Base-by-base conservation (phyloP, 2,797 vertebrate genomes). In the Hephaestus fuliginosus region DNA sequence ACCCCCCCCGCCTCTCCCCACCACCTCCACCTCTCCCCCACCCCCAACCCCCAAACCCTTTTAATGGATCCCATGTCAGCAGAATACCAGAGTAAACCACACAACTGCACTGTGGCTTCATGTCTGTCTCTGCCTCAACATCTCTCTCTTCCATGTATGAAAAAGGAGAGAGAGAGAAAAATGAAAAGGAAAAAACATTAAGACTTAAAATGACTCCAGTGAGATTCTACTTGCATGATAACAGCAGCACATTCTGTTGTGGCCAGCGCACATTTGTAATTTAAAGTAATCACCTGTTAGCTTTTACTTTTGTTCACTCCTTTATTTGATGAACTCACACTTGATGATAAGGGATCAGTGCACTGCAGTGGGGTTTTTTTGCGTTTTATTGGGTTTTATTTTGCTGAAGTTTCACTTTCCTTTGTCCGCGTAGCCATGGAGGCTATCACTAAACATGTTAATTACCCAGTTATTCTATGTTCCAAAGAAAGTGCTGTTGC, bases 61-160 rank as follows among this genome's bases (percentile, higher is more conserved):
- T 81, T 93, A 91, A 94, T 92, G 89, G 89, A 91, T 92, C 88
- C 91, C 86, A 87, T 93, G 91, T 94, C 92, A 93, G 92, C 91
- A 93, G 92, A 94, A 94, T 94, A 91, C 92, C 92, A 91, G 84
- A 89, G 89, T 83, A 91, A 93, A 93, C 92, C 93, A 71, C 92
- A 92, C 89, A 92, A 91, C 92, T 91, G 91, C 91, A 89, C 89
- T 91, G 92, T 90, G 89, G 92, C 88, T 91, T 88, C 74, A 64
- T 83, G 84, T 91, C 90, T 93, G 88, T 91, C 92, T 91, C 86
- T 88, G 85, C 85, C 75, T 90, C 81, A 6, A 60, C 13, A 69
- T 88, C 81, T 90, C 76, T 83, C 83, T 79, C 74, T 64, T 77
- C 60, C 43, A 57, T 53, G 61, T 61, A 71, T 81, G 22, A 73